Evolutionary conservation across 2,888 invertebrate genomes (phyloP).

Genomic region (Nymphalis polychloros): DNA sequence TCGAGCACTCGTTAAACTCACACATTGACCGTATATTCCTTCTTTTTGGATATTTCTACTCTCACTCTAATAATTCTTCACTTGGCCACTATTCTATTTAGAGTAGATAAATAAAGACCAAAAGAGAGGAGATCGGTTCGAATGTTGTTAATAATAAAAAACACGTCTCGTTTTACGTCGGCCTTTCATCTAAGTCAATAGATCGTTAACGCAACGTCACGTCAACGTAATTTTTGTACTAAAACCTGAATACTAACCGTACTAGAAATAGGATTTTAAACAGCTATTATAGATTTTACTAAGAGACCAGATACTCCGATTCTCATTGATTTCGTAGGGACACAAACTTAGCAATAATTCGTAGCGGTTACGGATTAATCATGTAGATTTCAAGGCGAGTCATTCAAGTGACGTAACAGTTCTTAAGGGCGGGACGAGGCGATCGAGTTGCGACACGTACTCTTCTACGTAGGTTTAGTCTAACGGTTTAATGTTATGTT

Average conservation of each 20-base stretch:
- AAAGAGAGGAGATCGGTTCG: conserved; percentile 68
- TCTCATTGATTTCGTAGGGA: conserved; percentile 54
- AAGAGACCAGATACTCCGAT: conserved; percentile 38
- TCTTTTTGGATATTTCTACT: conserved; percentile 72
- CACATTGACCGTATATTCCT: conserved; percentile 78
- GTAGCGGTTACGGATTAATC: conserved; percentile 57
- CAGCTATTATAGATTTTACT: conserved; percentile 38
- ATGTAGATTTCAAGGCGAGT: conserved; percentile 54
- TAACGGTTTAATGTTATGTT: conserved; percentile 64
- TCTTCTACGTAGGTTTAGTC: conserved; percentile 59
- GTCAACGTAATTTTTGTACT: conserved; percentile 38
- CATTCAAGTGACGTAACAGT: conserved; percentile 22
- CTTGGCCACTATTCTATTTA: conserved; percentile 69
- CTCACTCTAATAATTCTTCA: conserved; percentile 69
- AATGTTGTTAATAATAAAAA: conserved; percentile 51
- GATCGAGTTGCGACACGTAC: conserved; percentile 56
- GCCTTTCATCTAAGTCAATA: conserved; percentile 32
- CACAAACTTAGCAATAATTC: conserved; percentile 66
- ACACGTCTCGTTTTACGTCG: conserved; percentile 36
- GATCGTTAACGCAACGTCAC: conserved; percentile 30
- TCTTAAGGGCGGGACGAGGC: conserved; percentile 69
- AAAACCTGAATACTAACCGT: conserved; percentile 35
- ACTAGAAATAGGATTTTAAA: conserved; percentile 38
- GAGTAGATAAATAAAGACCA: conserved; percentile 76
- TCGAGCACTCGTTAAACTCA: conserved; percentile 81